Percentiles rank a stretch among this genome's conserved stretches.
phyloP scores from a whole-genome alignment of 2,888 invertebrate genomes.

The Alsophila aescularia region DNA sequence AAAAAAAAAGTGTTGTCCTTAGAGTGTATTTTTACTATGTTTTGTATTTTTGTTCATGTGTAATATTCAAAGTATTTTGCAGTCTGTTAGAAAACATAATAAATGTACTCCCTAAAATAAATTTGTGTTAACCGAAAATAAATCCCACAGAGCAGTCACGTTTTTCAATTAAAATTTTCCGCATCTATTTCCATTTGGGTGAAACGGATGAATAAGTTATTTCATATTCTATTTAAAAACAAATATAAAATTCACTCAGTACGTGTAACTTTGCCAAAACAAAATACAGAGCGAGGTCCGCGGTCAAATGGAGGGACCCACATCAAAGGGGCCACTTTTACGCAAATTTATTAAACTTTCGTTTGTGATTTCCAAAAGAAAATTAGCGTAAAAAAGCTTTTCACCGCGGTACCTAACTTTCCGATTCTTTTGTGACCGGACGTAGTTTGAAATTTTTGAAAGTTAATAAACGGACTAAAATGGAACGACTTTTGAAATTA shows the following conservation, averaged over 20 bases:
- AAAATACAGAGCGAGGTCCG: constrained; percentile 34
- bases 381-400: constrained; percentile 47
- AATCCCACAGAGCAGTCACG: not conserved
- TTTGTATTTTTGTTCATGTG: too few species aligned
- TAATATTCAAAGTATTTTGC: too few species aligned
- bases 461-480: constrained; percentile 31
- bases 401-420: constrained; percentile 16
- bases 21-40: too few species aligned
- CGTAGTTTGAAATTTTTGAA: constrained; percentile 27
- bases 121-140: not conserved
- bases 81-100: too few species aligned
- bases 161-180: constrained; percentile 6
- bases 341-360: constrained; percentile 47
- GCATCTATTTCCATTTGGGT: constrained; percentile 10
- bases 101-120: too few species aligned
- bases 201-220: constrained; percentile 21
- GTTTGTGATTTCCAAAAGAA: constrained; percentile 46
- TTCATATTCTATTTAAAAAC: constrained; percentile 23
- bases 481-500: constrained; percentile 21
- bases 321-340: constrained; percentile 48
- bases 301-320: constrained; percentile 37
- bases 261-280: constrained; percentile 6
- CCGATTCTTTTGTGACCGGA: constrained; percentile 25
- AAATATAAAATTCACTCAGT: constrained; percentile 24
- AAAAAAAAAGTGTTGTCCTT: too few species aligned